Evolutionary conservation across 1,140 invertebrate species (phyloP), one percentile per base, ranked within the genome.

Genomic region (Argopecten irradians): DNA sequence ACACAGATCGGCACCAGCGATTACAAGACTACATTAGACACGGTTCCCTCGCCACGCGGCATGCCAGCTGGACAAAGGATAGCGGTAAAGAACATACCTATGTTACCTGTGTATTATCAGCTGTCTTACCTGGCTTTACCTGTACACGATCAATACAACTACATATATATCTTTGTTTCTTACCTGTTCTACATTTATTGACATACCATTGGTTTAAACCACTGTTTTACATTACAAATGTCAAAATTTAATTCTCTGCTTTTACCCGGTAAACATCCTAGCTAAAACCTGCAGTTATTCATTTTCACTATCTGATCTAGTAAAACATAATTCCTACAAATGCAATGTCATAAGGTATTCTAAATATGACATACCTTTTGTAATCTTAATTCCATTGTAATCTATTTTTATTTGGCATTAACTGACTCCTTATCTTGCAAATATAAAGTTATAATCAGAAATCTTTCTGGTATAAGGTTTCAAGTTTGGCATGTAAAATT

Each of bases 101-200:
- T 71, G 55, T 71, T 71, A 71, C 55, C 55, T 71, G 55, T 71
- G 55, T 71, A 71, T 71, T 71, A n/a, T 71, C 55, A 71, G 55
- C 55, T 71, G 55, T 28, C 55, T 16, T 71, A 71, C 55, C 55
- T 71, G 1, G 22, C 28, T 71, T 71, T 71, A 71, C 55, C 55
- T 71, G 55, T 71, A 71, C 55, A 71, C n/a, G 11, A 28, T 28
- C 55, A 71, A 19, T 2, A 55, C 16, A 55, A 22, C 55, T 28
- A n/a, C 13, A n/a, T 71, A n/a, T 71, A 71, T 28, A 46, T 16
- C 55, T 71, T 71, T 71, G 55, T 71, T n/a, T 71, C 55, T 71
- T 3, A 46, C 13, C 19, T 16, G 22, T 46, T 46, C 43, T 19
- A 2, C 22, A 19, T 46, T 46, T 19, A 46, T 46, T 46, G 22